phyloP scores from a whole-genome alignment of 2,797 vertebrate species.

The Chiloscyllium punctatum region DNA sequence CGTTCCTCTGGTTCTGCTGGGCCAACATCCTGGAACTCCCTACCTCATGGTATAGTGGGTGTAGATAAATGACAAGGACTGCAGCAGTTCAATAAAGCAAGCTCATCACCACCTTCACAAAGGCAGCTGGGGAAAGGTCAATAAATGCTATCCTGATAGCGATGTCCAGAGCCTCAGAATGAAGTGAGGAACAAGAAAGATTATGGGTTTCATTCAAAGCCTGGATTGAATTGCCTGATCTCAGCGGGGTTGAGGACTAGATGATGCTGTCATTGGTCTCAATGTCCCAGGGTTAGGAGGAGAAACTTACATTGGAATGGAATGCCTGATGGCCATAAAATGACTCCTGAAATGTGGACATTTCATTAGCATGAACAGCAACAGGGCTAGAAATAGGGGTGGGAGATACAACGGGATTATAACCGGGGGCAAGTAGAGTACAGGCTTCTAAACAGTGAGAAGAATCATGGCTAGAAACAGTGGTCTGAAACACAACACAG shows the following conservation, averaged over 20 bases:
- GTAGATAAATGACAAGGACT: background rate
- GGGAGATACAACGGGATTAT: too few species aligned
- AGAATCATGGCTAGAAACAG: too few species aligned
- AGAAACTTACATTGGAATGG: background rate
- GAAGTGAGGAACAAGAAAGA: background rate
- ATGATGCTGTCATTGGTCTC: background rate
- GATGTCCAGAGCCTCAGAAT: background rate
- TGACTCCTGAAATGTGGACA: background rate
- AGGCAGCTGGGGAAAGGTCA: background rate
- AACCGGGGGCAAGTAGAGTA: too few species aligned
- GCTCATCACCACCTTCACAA: background rate
- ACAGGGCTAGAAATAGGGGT: too few species aligned
- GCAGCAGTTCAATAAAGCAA: background rate
- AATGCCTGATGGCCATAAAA: background rate
- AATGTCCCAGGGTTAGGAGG: background rate
- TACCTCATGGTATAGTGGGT: background rate
- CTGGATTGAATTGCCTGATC: background rate
- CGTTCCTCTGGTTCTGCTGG: background rate
- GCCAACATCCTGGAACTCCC: background rate
- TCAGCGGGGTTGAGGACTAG: background rate
- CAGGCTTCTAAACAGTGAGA: too few species aligned
- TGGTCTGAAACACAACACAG: too few species aligned
- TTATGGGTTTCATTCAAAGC: background rate
- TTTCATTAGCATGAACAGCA: background rate
- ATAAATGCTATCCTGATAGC: background rate